Base-by-base conservation (phyloP, 2,888 invertebrate genomes). In the Stictocephala bisonia region DNA sequence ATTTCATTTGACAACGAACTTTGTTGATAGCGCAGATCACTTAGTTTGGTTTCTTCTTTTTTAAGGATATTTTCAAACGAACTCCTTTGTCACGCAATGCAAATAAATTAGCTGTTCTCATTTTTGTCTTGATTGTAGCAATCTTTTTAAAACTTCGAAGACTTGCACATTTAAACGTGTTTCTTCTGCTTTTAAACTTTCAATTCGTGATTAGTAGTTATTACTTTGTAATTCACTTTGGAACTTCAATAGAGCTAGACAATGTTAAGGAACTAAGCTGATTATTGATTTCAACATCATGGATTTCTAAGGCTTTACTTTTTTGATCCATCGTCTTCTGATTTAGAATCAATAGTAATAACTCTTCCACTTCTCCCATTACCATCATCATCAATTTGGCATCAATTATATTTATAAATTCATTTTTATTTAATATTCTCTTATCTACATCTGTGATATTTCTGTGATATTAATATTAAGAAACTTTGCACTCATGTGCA, bases 41-140 rank as follows among this genome's bases (percentile, higher is more conserved):
- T 18, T 35, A 71, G 35, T 20, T 35, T 29, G 4, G 60, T 26
- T 64, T 71, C 50, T 13, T 6, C 22, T 22, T 50, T 44, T 44
- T 48, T 0, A 71, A 41, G 26, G 26, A 7, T 18, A 64, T 13
- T 24, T 64, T 44, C 1, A 71, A 35, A 15, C 50, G 41, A 11
- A 83, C 81, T 0, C 92, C 92, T n/a, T 88, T 86, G 80, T 92
- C 92, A 0, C 91, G 91, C 4, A 92, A 83, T 26, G 78, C 58
- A 9, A 81, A 73, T 7, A 85, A 68, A 75, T 85, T 84, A 40
- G 83, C 80, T 1, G 79, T 78, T 58, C 67, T 35, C 50, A 76
- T 41, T 18, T 70, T 70, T 1, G 27, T 71, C 69, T 74, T 74
- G 31, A 74, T 27, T 1, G 18, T 74, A 0, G 58, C 26, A 9